phyloP scores from a whole-genome alignment of 2,888 invertebrate genomes.

The Panorpa germanica region DNA sequence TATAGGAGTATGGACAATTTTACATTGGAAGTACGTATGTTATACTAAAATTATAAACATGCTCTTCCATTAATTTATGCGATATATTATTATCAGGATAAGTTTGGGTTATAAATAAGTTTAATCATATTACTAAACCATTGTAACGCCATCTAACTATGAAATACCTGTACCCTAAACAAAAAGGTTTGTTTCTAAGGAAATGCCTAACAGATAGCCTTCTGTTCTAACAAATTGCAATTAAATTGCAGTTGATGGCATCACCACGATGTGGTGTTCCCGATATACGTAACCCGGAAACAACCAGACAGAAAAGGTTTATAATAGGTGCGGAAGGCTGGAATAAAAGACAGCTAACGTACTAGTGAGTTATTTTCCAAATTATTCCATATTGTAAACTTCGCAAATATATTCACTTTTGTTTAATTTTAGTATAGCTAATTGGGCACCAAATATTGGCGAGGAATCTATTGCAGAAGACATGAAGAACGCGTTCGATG shows the following conservation, averaged over 20 bases:
- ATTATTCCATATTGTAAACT: neutral
- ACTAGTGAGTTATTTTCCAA: slow-evolving; percentile 34
- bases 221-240: slow-evolving; percentile 4
- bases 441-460: slow-evolving; percentile 42
- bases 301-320: slow-evolving; percentile 32
- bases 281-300: slow-evolving; percentile 29
- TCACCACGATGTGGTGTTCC: slow-evolving; percentile 52
- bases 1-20: no score
- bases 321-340: slow-evolving; percentile 41
- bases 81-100: no score
- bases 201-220: slow-evolving; percentile 6
- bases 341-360: slow-evolving; percentile 45
- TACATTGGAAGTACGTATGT: no score
- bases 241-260: slow-evolving; percentile 34
- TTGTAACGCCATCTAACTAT: no score
- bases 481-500: slow-evolving; percentile 37
- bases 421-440: slow-evolving; percentile 34
- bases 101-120: no score
- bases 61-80: no score
- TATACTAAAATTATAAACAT: no score
- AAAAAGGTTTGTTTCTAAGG: no score
- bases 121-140: no score
- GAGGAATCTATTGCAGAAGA: slow-evolving; percentile 32
- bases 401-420: slow-evolving; percentile 2
- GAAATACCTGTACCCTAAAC: no score